These are phyloP conservation scores for Maconellicoccus hirsutus DNA, from an alignment of 1,140 invertebrate species.

Conservation along the genomic window DNA sequence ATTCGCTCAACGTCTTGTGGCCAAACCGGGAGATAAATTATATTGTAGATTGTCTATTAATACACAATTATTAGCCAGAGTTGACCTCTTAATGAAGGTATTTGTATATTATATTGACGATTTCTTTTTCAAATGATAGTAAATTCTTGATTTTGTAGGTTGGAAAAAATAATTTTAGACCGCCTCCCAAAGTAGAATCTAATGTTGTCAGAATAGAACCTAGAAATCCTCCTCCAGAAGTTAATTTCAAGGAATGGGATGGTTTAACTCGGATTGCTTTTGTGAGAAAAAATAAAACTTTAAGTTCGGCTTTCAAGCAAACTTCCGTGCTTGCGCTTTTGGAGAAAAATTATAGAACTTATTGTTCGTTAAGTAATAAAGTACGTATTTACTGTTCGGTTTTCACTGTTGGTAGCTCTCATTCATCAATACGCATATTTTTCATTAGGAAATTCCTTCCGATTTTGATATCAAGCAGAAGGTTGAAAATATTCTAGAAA, in stretches of 20 bases:
- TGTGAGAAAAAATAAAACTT: slow-evolving; percentile 88
- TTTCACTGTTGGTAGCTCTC: background rate
- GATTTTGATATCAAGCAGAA: slow-evolving; percentile 79
- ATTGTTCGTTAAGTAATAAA: slow-evolving; percentile 76
- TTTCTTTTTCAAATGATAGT: background rate
- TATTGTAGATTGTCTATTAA: slow-evolving; percentile 95
- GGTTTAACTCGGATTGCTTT: slow-evolving; percentile 90
- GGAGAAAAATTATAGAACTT: slow-evolving; percentile 84
- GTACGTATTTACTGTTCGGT: slow-evolving; percentile 44
- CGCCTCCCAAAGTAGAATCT: slow-evolving; percentile 97
- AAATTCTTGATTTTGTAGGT: slow-evolving; percentile 45
- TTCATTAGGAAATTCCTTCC: slow-evolving; percentile 52
- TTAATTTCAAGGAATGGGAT: slow-evolving; percentile 98
- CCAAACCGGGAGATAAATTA: slow-evolving; percentile 93
- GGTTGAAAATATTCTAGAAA: slow-evolving; percentile 60
- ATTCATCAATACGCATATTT: background rate
- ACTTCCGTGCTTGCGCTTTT: slow-evolving; percentile 67
- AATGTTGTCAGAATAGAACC: slow-evolving; percentile 97
- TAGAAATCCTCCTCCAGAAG: slow-evolving; percentile 86
- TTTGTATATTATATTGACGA: background rate
- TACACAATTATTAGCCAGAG: slow-evolving; percentile 86
- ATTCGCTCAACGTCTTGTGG: slow-evolving; percentile 93
- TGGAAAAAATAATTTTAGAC: slow-evolving; percentile 96
- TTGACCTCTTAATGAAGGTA: slow-evolving; percentile 96
- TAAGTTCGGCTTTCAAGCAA: slow-evolving; percentile 74